phyloP scores from a whole-genome alignment of 2,797 vertebrate species.

The Cyclopterus lumpus region DNA sequence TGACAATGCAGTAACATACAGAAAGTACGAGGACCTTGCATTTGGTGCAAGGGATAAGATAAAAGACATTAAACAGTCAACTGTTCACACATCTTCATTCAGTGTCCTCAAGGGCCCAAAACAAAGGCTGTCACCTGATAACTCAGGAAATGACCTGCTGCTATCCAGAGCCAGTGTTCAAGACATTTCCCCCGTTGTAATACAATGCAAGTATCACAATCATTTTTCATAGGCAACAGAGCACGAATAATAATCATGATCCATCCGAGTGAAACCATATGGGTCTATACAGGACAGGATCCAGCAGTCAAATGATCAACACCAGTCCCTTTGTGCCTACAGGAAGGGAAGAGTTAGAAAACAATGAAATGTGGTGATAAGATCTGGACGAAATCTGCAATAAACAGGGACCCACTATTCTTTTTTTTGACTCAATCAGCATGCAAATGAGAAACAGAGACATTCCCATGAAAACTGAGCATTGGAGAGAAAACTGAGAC shows the following conservation, averaged over 20 bases:
- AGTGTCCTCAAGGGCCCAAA: neutral
- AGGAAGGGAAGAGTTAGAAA: slow-evolving; percentile 37
- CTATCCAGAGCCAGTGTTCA: slow-evolving; percentile 33
- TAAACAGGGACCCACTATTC: slow-evolving; percentile 26
- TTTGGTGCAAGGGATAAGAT: slow-evolving; percentile 1
- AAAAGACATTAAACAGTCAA: neutral
- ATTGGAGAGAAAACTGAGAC: slow-evolving; percentile 20
- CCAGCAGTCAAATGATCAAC: slow-evolving; percentile 66
- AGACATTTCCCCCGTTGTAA: slow-evolving; percentile 35
- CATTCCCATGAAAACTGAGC: slow-evolving; percentile 14
- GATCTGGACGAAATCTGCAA: slow-evolving; percentile 39
- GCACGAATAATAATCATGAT: slow-evolving; percentile 62
- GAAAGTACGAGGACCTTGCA: neutral
- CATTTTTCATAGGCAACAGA: slow-evolving; percentile 62
- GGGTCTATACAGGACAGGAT: slow-evolving; percentile 49
- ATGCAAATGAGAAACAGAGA: slow-evolving; percentile 62
- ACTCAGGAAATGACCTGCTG: slow-evolving; percentile 14
- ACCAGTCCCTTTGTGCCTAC: slow-evolving; percentile 51
- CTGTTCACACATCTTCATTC: neutral
- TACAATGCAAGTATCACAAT: slow-evolving; percentile 49
- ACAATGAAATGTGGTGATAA: slow-evolving; percentile 27
- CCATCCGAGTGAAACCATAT: slow-evolving; percentile 63
- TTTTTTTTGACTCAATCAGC: slow-evolving; percentile 35
- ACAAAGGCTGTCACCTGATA: slow-evolving; percentile 13
- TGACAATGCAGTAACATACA: neutral